Evolutionary conservation across 2,113 vertebrate genomes (phyloP).

Genomic region (Struthidea cinerea): DNA sequence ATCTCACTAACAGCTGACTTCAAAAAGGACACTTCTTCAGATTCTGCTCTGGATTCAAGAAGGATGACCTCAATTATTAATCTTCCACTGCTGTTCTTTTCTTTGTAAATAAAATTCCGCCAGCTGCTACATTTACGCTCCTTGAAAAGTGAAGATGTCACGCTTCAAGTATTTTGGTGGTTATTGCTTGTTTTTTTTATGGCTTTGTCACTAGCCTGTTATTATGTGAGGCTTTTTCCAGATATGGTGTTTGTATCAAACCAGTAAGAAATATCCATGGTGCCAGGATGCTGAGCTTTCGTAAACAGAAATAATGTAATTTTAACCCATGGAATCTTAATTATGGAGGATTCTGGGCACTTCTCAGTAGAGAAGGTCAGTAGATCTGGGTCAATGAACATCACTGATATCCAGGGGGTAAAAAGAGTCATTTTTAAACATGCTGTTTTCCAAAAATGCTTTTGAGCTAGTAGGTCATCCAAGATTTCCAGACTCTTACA

Average conservation of each 20-base stretch:
- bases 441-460: background rate
- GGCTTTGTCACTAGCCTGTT: background rate
- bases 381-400: background rate
- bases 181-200: background rate
- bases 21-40: background rate
- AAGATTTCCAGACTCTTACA: background rate
- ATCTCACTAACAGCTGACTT: background rate
- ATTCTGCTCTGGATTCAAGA: background rate
- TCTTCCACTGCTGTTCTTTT: background rate
- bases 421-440: background rate
- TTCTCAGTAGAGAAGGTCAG: background rate
- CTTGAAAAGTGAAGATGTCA: constrained; percentile 1
- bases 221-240: background rate
- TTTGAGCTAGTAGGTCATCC: background rate
- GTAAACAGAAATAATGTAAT: background rate
- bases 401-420: background rate
- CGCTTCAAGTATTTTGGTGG: background rate
- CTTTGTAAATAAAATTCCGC: constrained; percentile 8
- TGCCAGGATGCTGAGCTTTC: background rate
- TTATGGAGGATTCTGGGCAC: background rate
- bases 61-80: background rate
- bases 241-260: background rate
- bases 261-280: background rate
- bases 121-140: background rate
- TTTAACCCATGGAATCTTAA: background rate